These are phyloP conservation scores for Hemicrepidius hirtus DNA, from an alignment of 2,888 invertebrate species.

Conservation along the genomic window DNA sequence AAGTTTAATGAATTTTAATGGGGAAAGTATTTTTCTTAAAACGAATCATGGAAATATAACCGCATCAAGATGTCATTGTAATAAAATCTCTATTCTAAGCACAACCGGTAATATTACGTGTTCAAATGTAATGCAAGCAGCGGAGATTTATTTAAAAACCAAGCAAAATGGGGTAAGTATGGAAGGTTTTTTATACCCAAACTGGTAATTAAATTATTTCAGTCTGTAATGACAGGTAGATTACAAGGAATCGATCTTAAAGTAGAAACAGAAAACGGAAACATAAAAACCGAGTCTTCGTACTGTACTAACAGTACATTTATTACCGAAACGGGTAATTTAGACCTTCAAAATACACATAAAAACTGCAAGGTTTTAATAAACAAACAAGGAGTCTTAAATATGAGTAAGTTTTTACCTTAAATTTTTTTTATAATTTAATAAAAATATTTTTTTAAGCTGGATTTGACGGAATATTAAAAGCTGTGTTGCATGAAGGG, in stretches of 20 bases:
- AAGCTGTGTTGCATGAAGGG: slow-evolving; percentile 63
- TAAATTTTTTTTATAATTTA: not conserved
- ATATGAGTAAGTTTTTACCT: slow-evolving; percentile 59
- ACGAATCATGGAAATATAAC: slow-evolving; percentile 58
- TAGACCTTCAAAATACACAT: slow-evolving; percentile 65
- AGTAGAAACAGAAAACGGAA: slow-evolving; percentile 61
- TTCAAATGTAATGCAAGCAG: slow-evolving; percentile 63
- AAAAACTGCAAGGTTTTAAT: slow-evolving; percentile 62
- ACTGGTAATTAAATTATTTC: slow-evolving; percentile 42
- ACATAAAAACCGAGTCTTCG: slow-evolving; percentile 63
- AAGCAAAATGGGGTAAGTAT: slow-evolving; percentile 60
- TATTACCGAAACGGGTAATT: slow-evolving; percentile 61
- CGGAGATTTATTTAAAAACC: slow-evolving; percentile 58
- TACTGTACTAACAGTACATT: slow-evolving; percentile 64
- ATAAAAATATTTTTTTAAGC: slow-evolving; percentile 60
- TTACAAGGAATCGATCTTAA: slow-evolving; percentile 62
- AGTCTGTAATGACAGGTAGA: slow-evolving; percentile 64
- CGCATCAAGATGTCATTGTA: slow-evolving; percentile 52
- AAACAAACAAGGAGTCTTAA: slow-evolving; percentile 62
- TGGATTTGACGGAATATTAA: slow-evolving; percentile 68
- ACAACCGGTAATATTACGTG: slow-evolving; percentile 62
- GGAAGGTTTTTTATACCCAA: not conserved
- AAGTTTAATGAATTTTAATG: slow-evolving; percentile 64
- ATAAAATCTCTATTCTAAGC: slow-evolving; percentile 49
- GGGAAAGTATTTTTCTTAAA: slow-evolving; percentile 60